Evolutionary conservation across 2,113 vertebrate species (phyloP), one percentile per base, ranked within the genome.

Genomic region (Rhinichthys klamathensis): DNA sequence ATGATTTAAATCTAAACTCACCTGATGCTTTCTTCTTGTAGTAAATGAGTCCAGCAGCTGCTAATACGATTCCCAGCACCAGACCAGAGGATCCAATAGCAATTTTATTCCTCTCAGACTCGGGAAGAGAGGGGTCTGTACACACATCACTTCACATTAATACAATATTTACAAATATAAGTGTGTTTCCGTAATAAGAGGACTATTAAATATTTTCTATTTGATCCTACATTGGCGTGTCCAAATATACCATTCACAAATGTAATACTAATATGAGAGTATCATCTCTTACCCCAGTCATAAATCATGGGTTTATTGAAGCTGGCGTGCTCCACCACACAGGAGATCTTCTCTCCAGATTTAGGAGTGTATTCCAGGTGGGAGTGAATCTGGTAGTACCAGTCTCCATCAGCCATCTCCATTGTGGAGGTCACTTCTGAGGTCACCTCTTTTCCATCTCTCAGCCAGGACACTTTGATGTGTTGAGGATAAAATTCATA

Each of bases 351-450:
- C 89, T 90, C 91, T 76, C 90, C 91, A 88, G 90, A 84, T 69
- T 23, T 82, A 70, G 90, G 90, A 5, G 80, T 90, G 80, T 87
- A 87, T 81, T 90, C 83, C 87, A 90, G 82, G n/a, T 88, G 32
- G n/a, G 90, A 91, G 87, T 91, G 90, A 54, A 88, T 84, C 85
- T 91, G 90, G 46, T 91, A 90, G 85, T 86, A 90, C 90, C 91
- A 91, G 85, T 91, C 86, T 25, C 86, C 91, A 85, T 90, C 21
- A 15, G 86, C 72, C 82, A 90, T 56, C 87, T 89, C 87, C 56
- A 86, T 84, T 16, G 84, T 87, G 51, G 90, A 79, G 3, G 73
- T 85, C 79, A 85, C 85, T 38, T 61, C 80, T 5, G 49, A 23
- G 3, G 61, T 89, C 38, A 88, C 65, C 27, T 44, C 38, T 44